Evolutionary conservation across 2,113 vertebrate species (phyloP).

Genomic region (Trogon melanurus): DNA sequence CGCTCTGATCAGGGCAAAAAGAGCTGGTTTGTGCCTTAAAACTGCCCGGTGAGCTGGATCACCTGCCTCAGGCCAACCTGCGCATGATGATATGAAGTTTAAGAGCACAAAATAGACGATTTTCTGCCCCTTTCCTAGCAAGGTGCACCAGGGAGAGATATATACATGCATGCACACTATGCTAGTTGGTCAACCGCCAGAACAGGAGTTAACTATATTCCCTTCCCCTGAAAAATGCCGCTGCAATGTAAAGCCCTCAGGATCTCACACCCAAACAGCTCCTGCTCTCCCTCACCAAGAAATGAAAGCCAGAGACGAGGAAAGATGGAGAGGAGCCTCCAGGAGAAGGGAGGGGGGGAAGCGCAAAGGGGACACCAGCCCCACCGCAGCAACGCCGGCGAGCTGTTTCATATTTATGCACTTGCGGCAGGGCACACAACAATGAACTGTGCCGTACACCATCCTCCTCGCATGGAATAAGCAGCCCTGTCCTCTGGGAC

Average conservation of each 20-base stretch:
- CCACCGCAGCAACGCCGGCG: neutral
- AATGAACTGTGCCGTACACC: slow-evolving; percentile 49
- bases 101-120: neutral
- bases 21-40: neutral
- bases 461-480: slow-evolving; percentile 45
- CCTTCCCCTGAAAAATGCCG: slow-evolving; percentile 13
- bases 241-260: slow-evolving; percentile 11
- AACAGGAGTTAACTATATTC: neutral
- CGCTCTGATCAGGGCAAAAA: neutral
- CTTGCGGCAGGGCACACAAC: slow-evolving; percentile 49
- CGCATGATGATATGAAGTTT: accelerated
- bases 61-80: neutral
- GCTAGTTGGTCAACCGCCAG: accelerated
- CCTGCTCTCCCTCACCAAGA: slow-evolving; percentile 33
- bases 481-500: slow-evolving; percentile 62
- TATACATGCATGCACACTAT: too few relatives aligned
- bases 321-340: slow-evolving; percentile 27
- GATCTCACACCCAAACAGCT: slow-evolving; percentile 32
- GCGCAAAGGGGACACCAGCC: slow-evolving; percentile 26
- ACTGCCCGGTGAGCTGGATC: neutral
- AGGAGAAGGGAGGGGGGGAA: neutral
- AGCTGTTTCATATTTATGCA: slow-evolving; percentile 66
- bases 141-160: accelerated
- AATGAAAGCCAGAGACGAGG: neutral
- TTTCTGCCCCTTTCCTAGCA: neutral